A percentile compares a stretch with the other conserved stretches of the same genome.
phyloP scores from a whole-genome alignment of 2,888 invertebrate species.

The Mamestra brassicae region DNA sequence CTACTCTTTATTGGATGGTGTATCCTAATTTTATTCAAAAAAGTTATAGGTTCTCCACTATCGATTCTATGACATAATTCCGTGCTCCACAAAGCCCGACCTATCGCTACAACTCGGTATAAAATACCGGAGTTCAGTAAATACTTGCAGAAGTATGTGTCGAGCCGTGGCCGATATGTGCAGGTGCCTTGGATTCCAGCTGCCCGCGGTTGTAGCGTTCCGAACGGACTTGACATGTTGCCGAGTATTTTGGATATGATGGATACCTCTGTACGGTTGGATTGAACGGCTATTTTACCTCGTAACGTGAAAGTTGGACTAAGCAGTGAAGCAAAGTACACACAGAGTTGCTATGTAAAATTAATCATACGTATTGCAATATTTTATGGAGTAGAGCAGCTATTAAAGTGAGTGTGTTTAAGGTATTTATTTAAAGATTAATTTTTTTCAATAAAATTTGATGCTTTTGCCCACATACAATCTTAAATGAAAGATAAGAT shows the following conservation, averaged over 20 bases:
- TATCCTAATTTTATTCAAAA: too few relatives aligned
- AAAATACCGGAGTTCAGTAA: slow-evolving; percentile 49
- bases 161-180: slow-evolving; percentile 36
- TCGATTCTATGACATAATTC: background rate
- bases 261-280: background rate
- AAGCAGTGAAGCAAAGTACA: background rate
- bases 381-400: too few relatives aligned
- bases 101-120: slow-evolving; percentile 16
- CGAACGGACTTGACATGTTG: background rate
- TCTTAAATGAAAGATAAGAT: too few relatives aligned
- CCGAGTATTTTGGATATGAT: slow-evolving; percentile 1
- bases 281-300: background rate
- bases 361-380: too few relatives aligned
- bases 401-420: too few relatives aligned
- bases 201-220: slow-evolving; percentile 23
- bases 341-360: too few relatives aligned
- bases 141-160: slow-evolving; percentile 58
- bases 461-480: too few relatives aligned
- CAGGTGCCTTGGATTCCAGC: slow-evolving; percentile 32
- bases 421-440: too few relatives aligned
- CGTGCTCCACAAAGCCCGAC: background rate
- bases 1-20: too few relatives aligned
- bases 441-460: too few relatives aligned
- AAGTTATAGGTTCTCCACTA: background rate
- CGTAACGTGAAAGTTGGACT: background rate